Evolutionary conservation across 2,797 vertebrate genomes (phyloP).

Genomic region (Mormyrus proboscirostris): DNA sequence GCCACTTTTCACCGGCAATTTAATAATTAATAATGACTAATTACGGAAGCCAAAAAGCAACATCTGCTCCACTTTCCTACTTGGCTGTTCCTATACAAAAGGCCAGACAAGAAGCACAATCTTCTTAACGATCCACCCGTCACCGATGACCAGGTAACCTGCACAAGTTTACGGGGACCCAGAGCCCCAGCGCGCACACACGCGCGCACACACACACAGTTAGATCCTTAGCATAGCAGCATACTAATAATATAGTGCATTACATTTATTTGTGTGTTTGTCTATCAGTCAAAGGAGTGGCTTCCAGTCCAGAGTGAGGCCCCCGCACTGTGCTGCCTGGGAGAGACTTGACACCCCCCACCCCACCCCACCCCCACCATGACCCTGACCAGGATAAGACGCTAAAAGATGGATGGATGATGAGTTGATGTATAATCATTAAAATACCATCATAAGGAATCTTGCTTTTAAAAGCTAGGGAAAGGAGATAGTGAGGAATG

Average conservation of each 20-base stretch:
- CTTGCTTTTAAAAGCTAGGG: background rate
- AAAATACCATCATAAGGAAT: background rate
- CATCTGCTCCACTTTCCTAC: conserved; percentile 1
- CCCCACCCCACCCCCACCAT: background rate
- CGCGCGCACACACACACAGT: background rate
- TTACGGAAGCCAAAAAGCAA: background rate
- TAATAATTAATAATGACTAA: conserved; percentile 9
- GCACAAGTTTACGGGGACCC: too few relatives aligned
- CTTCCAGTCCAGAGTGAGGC: background rate
- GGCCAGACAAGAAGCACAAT: background rate
- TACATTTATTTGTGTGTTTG: background rate
- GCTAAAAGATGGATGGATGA: background rate
- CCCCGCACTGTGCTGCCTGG: background rate
- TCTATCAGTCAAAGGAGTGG: background rate
- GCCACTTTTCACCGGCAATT: background rate
- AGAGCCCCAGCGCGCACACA: background rate
- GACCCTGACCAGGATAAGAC: background rate
- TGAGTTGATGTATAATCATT: background rate
- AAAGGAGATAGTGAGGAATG: background rate
- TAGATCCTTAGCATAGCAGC: background rate
- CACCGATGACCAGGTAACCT: background rate
- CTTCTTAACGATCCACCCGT: background rate
- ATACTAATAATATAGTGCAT: background rate
- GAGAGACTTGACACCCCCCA: background rate
- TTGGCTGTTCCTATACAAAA: background rate